These are phyloP conservation scores for Eugnorisma glareosa DNA, from an alignment of 2,888 invertebrate species.

Conservation along the genomic window DNA sequence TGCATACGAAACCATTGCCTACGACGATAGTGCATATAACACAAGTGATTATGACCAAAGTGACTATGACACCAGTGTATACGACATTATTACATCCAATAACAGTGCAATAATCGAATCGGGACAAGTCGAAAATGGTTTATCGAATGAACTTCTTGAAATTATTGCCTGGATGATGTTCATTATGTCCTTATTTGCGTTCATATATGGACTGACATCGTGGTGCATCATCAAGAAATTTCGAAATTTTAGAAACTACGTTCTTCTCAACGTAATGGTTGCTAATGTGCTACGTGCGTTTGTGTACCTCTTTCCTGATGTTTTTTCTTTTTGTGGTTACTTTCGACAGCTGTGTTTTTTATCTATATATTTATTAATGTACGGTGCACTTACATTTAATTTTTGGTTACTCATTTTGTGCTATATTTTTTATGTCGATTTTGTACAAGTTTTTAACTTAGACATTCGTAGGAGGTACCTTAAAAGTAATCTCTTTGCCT, in stretches of 20 bases:
- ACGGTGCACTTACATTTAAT: background rate
- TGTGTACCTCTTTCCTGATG: background rate
- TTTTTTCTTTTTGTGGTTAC: background rate
- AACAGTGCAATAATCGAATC: background rate
- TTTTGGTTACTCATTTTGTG: slow-evolving; percentile 20
- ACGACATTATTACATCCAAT: background rate
- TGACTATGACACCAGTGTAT: too few species aligned
- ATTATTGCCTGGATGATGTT: background rate
- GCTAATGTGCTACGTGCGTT: background rate
- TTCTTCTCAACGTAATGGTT: slow-evolving; percentile 14
- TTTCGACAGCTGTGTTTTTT: background rate
- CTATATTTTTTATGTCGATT: slow-evolving; percentile 16
- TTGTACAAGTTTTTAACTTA: slow-evolving; percentile 13
- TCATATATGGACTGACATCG: slow-evolving; percentile 11
- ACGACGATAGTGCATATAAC: background rate
- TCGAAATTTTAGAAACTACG: slow-evolving; percentile 11
- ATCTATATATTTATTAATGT: background rate
- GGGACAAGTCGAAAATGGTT: background rate
- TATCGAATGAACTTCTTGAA: too few species aligned
- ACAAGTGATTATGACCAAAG: too few species aligned
- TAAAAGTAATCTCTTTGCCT: background rate
- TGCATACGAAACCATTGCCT: background rate
- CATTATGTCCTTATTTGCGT: background rate
- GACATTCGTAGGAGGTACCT: slow-evolving; percentile 4
- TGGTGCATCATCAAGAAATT: slow-evolving; percentile 13